A percentile compares a stretch with the other conserved stretches of the same genome.
Conservation (phyloP, 2,113 vertebrate genomes). For the Telmatochromis sp. region DNA sequence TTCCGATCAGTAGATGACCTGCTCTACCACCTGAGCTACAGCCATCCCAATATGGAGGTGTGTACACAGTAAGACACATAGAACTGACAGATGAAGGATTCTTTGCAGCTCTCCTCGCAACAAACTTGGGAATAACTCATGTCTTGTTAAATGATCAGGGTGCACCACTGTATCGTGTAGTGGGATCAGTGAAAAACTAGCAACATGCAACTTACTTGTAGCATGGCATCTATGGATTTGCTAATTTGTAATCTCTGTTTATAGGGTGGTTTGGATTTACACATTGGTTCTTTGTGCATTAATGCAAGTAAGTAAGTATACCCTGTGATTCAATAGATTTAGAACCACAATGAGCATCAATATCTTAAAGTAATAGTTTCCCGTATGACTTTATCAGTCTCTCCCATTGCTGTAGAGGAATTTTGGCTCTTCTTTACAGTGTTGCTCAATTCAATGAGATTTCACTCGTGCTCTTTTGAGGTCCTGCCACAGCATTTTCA, state of each 20-base stretch:
- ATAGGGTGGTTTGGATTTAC: not conserved
- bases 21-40: no score
- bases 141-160: not conserved
- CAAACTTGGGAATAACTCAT: not conserved
- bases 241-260: not conserved
- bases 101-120: not conserved
- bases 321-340: rapidly evolving
- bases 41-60: no score
- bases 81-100: not conserved
- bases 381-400: rapidly evolving
- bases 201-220: not conserved
- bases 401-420: not conserved
- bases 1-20: no score
- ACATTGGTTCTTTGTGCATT: not conserved
- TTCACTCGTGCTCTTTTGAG: not conserved
- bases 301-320: not conserved
- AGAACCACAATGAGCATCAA: not conserved
- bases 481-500: not conserved
- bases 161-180: not conserved
- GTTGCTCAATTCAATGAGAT: not conserved
- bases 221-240: not conserved
- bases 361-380: not conserved
- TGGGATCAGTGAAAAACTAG: not conserved
- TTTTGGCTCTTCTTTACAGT: not conserved
- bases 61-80: not conserved